phyloP scores from a whole-genome alignment of 2,888 invertebrate genomes.

The Sussaba pulchella region DNA sequence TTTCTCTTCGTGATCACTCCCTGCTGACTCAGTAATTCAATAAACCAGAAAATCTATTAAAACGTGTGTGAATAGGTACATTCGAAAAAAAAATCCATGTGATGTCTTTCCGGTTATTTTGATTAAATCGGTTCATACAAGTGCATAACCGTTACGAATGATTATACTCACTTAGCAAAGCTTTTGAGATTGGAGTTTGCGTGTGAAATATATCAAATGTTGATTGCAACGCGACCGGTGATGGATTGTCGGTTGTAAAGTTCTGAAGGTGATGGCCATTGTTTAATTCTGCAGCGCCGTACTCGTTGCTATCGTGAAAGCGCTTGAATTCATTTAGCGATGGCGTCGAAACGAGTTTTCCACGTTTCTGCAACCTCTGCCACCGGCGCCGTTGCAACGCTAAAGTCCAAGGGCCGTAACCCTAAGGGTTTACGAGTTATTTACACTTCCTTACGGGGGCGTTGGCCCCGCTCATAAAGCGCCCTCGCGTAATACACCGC shows the following conservation, averaged over 20 bases:
- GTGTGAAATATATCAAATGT: conserved; percentile 19
- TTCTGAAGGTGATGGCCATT: conserved; percentile 49
- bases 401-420: conserved; percentile 55
- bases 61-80: too few species aligned
- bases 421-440: conserved; percentile 62
- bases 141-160: neutral
- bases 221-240: conserved; percentile 23
- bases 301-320: conserved; percentile 9
- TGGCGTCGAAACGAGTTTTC: conserved; percentile 49
- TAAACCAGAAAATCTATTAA: neutral
- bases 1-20: neutral
- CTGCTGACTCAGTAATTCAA: neutral
- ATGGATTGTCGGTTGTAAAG: conserved; percentile 58
- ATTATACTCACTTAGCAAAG: conserved; percentile 1
- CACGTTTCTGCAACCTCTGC: conserved; percentile 29
- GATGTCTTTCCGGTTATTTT: too few species aligned
- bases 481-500: conserved; percentile 26
- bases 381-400: conserved; percentile 12
- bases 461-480: conserved; percentile 51
- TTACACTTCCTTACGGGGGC: conserved; percentile 62
- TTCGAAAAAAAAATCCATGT: too few species aligned
- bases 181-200: neutral
- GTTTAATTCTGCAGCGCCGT: conserved; percentile 46
- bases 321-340: conserved; percentile 57
- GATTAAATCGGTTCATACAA: too few species aligned